A percentile compares a stretch with the other conserved stretches of the same genome.
Evolutionary conservation across 1,140 invertebrate genomes (phyloP).

Genomic region (Aporrectodea caliginosa): DNA sequence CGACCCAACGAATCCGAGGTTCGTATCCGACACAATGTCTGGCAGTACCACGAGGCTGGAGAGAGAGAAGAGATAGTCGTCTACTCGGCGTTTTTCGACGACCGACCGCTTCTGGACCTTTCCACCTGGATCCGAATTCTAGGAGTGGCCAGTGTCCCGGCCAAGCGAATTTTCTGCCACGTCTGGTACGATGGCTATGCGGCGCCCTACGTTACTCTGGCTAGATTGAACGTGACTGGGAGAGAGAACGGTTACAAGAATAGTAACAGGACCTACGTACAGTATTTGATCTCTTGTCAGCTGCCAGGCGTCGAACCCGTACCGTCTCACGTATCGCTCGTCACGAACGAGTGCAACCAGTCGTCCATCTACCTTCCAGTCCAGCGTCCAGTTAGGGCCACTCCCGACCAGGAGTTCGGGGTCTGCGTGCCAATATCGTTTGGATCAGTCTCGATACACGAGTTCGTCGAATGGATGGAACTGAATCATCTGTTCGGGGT

Average conservation of each 20-base stretch:
- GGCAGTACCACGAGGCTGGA: neutral
- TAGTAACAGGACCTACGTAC: neutral
- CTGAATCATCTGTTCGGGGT: conserved; percentile 12
- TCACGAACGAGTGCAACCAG: neutral
- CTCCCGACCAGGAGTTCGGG: conserved; percentile 1
- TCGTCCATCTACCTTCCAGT: neutral
- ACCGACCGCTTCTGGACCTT: conserved; percentile 1
- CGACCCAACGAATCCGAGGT: neutral
- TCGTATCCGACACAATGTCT: neutral
- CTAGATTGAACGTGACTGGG: neutral
- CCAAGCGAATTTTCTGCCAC: neutral
- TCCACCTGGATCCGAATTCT: neutral
- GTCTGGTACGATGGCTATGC: conserved; percentile 8
- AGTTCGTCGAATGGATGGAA: conserved; percentile 22
- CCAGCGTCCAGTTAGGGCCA: neutral
- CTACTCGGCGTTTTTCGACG: conserved; percentile 25
- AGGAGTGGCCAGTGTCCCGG: neutral
- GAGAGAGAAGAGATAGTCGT: conserved; percentile 4
- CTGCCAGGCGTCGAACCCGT: neutral
- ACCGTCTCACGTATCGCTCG: neutral
- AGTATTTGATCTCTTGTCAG: neutral
- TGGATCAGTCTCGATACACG: neutral
- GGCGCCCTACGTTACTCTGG: neutral
- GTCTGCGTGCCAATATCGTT: conserved; percentile 2
- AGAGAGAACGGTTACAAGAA: neutral